Conservation (phyloP, 2,888 invertebrate species). For the Drepanosiphum platanoidis region DNA sequence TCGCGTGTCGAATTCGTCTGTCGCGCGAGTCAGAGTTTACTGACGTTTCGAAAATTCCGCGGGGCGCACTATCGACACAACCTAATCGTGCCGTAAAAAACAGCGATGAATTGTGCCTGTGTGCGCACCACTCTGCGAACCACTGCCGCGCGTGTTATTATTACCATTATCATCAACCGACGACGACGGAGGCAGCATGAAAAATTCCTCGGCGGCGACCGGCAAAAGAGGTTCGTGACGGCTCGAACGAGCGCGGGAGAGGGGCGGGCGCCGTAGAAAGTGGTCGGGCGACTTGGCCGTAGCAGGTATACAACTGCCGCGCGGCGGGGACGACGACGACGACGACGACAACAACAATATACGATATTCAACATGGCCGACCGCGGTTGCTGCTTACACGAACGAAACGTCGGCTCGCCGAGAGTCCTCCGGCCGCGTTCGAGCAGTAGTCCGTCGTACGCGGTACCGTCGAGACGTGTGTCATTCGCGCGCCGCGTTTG, state of each 20-base stretch:
- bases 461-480: neutral
- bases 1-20: no score
- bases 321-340: neutral
- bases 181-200: neutral
- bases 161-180: neutral
- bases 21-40: no score
- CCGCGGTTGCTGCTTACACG: neutral
- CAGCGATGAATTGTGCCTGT: neutral
- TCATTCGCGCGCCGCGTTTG: neutral
- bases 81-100: no score
- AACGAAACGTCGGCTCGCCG: neutral
- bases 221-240: neutral
- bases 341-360: neutral
- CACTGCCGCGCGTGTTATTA: neutral
- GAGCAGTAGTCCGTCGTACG: neutral
- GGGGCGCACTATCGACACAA: no score
- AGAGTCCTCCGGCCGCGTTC: neutral
- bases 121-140: slow-evolving; percentile 20
- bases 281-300: slow-evolving; percentile 4
- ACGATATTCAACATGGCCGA: slow-evolving; percentile 49
- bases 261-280: slow-evolving; percentile 10
- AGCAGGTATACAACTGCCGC: no score
- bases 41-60: no score
- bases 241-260: no score
- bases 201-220: slow-evolving; percentile 22